Evolutionary conservation across 2,797 vertebrate genomes (phyloP).

Genomic region (Vipera latastei): DNA sequence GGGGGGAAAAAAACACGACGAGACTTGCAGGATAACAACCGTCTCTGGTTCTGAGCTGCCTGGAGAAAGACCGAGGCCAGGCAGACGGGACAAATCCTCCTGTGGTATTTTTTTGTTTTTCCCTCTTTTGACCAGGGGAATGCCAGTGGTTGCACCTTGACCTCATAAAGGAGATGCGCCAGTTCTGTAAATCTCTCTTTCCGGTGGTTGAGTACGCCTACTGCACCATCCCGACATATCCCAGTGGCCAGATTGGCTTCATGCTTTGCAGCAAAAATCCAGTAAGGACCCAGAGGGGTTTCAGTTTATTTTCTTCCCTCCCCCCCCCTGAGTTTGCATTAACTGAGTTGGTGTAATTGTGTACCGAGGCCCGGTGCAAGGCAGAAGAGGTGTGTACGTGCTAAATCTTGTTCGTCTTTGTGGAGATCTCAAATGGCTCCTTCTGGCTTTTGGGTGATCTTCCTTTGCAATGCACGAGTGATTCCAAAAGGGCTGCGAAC

Average conservation of each 20-base stretch:
- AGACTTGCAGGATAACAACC: background rate
- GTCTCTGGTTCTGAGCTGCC: background rate
- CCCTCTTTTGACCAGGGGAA: conserved; percentile 76
- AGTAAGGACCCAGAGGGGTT: conserved; percentile 70
- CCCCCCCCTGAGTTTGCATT: background rate
- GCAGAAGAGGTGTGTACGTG: background rate
- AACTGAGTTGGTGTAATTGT: background rate
- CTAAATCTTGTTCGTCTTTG: background rate
- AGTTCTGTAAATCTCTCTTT: conserved; percentile 94
- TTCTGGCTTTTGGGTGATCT: background rate
- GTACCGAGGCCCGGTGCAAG: background rate
- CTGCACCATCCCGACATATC: conserved; percentile 95
- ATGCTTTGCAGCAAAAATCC: conserved; percentile 98
- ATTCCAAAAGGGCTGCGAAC: background rate
- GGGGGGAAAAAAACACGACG: background rate
- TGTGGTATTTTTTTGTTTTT: background rate
- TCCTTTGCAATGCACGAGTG: background rate
- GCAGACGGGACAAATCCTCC: too few relatives aligned
- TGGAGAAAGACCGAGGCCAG: too few relatives aligned
- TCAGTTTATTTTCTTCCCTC: rapidly evolving
- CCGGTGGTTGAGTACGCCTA: conserved; percentile 94
- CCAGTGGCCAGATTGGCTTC: conserved; percentile 97
- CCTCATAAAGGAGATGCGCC: conserved; percentile 96
- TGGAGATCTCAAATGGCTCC: background rate
- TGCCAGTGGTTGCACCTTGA: conserved; percentile 98